phyloP scores from a whole-genome alignment of 2,797 vertebrate species.

The Propithecus perrieri region DNA sequence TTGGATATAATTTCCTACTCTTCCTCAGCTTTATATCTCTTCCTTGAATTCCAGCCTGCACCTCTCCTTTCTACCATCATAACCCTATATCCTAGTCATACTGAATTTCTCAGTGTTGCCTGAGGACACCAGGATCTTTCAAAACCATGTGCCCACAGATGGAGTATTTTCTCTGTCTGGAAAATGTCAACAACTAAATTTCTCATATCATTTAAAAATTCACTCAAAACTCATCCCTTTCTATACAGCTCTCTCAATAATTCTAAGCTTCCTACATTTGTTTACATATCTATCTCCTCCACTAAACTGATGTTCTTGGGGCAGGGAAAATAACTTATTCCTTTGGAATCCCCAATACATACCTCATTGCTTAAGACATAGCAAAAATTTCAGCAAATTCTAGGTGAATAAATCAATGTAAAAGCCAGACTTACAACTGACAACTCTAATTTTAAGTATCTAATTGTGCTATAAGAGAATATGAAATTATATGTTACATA shows the following conservation, averaged over 20 bases:
- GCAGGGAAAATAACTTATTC: slow-evolving; percentile 5
- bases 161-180: neutral
- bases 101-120: neutral
- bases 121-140: neutral
- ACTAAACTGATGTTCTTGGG: neutral
- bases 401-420: neutral
- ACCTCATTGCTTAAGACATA: neutral
- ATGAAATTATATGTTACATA: neutral
- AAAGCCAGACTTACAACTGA: neutral
- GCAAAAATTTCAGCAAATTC: slow-evolving; percentile 12
- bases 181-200: slow-evolving; percentile 6
- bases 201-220: neutral
- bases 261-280: neutral
- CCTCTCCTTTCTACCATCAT: neutral
- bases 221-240: neutral
- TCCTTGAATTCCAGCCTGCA: neutral
- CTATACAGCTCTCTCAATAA: neutral
- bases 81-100: neutral
- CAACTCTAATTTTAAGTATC: neutral
- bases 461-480: neutral
- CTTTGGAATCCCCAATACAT: slow-evolving; percentile 1
- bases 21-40: neutral
- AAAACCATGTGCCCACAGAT: neutral
- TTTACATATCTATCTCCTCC: neutral
- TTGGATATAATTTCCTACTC: neutral